These are phyloP conservation scores for Jordanella pulchra DNA, from an alignment of 2,797 vertebrate species.

Conservation along the genomic window DNA sequence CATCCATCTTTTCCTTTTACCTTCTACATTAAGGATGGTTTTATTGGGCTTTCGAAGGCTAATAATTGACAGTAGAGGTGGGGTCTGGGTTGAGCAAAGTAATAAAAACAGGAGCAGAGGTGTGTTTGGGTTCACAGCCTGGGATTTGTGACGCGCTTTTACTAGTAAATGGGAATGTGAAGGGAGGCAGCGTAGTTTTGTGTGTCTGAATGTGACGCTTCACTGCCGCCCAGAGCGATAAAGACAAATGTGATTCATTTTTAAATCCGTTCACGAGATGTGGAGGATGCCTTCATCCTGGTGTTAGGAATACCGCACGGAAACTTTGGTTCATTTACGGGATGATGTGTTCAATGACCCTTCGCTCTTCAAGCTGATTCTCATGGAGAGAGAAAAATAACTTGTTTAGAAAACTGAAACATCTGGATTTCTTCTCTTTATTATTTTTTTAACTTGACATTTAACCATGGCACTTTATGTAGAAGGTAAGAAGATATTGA, in stretches of 20 bases:
- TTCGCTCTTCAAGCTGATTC: neutral
- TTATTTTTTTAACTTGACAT: conserved; percentile 17
- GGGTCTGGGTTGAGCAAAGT: neutral
- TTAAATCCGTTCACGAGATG: neutral
- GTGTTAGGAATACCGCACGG: conserved; percentile 4
- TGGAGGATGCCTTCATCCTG: conserved; percentile 19
- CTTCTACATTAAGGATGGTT: neutral
- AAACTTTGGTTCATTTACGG: conserved; percentile 26
- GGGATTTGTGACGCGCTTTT: conserved; percentile 63
- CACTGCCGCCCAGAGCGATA: conserved; percentile 21
- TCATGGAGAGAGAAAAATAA: neutral
- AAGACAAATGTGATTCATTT: conserved; percentile 11
- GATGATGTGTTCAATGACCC: conserved; percentile 25
- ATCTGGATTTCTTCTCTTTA: too few species aligned
- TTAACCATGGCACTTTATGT: conserved; percentile 53
- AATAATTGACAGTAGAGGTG: conserved; percentile 38
- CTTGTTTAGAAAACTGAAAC: neutral
- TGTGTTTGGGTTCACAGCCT: conserved; percentile 25
- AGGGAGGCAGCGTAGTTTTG: conserved; percentile 22
- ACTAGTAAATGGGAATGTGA: conserved; percentile 11
- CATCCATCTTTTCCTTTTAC: conserved; percentile 10
- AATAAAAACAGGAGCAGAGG: conserved; percentile 26
- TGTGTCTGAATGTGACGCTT: conserved; percentile 16
- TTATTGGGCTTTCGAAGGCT: too few species aligned
- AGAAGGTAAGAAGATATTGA: conserved; percentile 67